Evolutionary conservation across 2,113 vertebrate species (phyloP).

Genomic region (Corythornis cristatus): DNA sequence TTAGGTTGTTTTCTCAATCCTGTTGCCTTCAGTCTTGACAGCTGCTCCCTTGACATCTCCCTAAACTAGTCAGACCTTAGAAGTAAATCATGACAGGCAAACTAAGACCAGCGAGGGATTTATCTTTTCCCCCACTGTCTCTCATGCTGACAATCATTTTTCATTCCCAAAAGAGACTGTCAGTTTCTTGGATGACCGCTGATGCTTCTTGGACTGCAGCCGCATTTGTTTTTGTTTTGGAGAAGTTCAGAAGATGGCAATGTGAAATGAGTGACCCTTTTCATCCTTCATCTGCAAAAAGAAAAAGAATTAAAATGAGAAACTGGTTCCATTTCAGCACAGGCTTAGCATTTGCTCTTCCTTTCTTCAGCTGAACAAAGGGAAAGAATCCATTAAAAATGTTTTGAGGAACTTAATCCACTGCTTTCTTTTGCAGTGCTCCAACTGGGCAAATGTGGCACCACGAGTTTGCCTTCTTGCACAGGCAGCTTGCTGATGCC

Average conservation of each 20-base stretch:
- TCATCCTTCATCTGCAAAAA: slow-evolving; percentile 18
- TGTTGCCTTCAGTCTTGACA: slow-evolving; percentile 28
- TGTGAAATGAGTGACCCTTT: background rate
- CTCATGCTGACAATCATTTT: slow-evolving; percentile 53
- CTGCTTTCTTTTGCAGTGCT: background rate
- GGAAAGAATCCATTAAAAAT: background rate
- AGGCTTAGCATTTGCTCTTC: background rate
- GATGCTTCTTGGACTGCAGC: background rate
- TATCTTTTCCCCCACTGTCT: background rate
- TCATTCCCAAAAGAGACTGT: slow-evolving; percentile 28
- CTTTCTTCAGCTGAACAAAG: background rate
- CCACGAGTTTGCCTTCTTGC: background rate
- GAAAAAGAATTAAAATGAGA: background rate
- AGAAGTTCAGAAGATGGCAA: slow-evolving; percentile 6
- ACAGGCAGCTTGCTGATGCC: background rate
- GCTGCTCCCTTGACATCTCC: background rate
- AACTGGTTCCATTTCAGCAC: background rate
- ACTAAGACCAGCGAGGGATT: background rate
- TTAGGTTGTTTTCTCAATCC: background rate
- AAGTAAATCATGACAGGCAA: slow-evolving; percentile 50
- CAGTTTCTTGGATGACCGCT: slow-evolving; percentile 26
- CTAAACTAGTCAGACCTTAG: background rate
- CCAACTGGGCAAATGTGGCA: background rate
- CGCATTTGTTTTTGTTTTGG: background rate
- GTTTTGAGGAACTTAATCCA: background rate